Evolutionary conservation across 2,888 invertebrate genomes (phyloP).

Genomic region (Chelonus formosanus): DNA sequence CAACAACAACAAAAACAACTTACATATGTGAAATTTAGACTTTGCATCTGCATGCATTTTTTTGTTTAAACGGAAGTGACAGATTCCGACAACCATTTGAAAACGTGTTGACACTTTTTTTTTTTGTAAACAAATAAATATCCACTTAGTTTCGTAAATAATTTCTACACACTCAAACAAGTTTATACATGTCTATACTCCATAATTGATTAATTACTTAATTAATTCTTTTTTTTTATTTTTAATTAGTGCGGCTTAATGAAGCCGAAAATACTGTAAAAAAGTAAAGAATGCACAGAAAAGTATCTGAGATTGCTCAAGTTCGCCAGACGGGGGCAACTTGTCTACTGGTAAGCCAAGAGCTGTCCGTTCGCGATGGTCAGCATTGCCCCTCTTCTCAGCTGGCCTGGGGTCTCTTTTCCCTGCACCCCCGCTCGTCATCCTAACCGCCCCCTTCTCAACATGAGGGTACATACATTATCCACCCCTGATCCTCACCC

Average conservation of each 20-base stretch:
- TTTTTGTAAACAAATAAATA: conserved; percentile 8
- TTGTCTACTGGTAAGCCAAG: conserved; percentile 59
- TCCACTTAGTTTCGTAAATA: too few relatives aligned
- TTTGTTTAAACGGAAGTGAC: conserved; percentile 53
- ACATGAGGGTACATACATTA: conserved; percentile 63
- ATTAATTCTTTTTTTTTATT: too few relatives aligned
- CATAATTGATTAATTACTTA: too few relatives aligned
- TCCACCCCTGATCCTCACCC: conserved; percentile 55
- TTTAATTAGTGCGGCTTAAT: too few relatives aligned
- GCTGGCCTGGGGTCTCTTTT: conserved; percentile 46
- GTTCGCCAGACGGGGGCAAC: conserved; percentile 58
- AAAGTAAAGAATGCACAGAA: conserved; percentile 1
- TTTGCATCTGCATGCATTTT: conserved; percentile 55
- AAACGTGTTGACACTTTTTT: conserved; percentile 1
- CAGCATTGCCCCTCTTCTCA: conserved; percentile 59
- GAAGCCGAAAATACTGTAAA: too few relatives aligned
- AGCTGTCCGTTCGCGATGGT: conserved; percentile 58
- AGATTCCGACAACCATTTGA: conserved; percentile 57
- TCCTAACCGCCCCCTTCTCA: conserved; percentile 34
- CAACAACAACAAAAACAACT: conserved; percentile 38
- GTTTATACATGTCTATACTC: too few relatives aligned
- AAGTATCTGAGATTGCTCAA: conserved; percentile 40
- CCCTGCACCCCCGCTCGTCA: conserved; percentile 32
- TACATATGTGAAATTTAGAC: conserved; percentile 55
- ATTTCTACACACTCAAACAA: too few relatives aligned